Evolutionary conservation across 2,113 vertebrate genomes (phyloP).

Genomic region (Urocolius indicus): DNA sequence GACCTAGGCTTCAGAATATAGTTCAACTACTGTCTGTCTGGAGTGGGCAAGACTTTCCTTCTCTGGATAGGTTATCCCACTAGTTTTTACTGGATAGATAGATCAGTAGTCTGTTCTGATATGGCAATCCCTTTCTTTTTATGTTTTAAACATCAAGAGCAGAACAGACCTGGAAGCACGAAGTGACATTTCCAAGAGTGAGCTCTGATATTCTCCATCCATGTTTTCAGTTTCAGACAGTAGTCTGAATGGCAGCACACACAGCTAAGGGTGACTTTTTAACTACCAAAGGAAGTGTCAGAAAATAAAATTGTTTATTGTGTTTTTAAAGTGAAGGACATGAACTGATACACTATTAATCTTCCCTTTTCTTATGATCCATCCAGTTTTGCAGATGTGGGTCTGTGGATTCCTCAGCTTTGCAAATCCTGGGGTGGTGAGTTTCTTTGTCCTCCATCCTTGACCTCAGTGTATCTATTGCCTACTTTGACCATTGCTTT

Average conservation of each 20-base stretch:
- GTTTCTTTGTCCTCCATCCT: background rate
- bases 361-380: background rate
- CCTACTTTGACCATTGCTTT: background rate
- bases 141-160: background rate
- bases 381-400: background rate
- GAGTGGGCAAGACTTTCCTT: slow-evolving; percentile 24
- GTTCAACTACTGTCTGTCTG: background rate
- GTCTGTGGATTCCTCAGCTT: background rate
- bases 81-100: background rate
- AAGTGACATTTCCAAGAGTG: background rate
- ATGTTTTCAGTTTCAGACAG: background rate
- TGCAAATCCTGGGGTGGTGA: background rate
- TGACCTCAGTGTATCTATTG: background rate
- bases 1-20: background rate
- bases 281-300: background rate
- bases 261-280: background rate
- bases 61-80: background rate
- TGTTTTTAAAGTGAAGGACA: background rate
- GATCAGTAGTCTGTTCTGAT: background rate
- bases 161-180: background rate
- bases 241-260: background rate
- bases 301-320: background rate
- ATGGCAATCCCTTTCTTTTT: background rate
- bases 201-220: background rate
- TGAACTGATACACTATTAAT: background rate